A percentile compares a stretch with the other conserved stretches of the same genome.
These are phyloP conservation scores for Mormyrus lacerda DNA, from an alignment of 2,113 vertebrate genomes.

Conservation along the genomic window DNA sequence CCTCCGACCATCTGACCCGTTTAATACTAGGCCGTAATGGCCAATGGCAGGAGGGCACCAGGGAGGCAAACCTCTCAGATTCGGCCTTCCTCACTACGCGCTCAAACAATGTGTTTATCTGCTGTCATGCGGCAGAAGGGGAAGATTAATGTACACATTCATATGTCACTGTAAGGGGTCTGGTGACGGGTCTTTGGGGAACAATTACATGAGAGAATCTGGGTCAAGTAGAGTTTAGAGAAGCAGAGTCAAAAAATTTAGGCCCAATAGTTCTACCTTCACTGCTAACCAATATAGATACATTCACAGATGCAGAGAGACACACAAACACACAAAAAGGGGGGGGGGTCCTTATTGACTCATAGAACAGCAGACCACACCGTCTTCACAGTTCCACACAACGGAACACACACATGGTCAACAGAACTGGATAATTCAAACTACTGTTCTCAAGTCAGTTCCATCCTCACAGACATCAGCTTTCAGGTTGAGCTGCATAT, in stretches of 20 bases:
- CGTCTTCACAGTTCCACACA: neutral
- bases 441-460: neutral
- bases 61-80: neutral
- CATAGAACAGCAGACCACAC: neutral
- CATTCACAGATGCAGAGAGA: neutral
- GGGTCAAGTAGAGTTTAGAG: neutral
- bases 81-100: neutral
- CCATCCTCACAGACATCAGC: neutral
- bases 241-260: neutral
- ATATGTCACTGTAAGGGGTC: neutral
- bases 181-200: neutral
- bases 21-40: constrained; percentile 31
- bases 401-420: neutral
- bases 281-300: neutral
- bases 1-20: constrained; percentile 22
- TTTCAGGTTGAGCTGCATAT: constrained; percentile 2
- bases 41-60: constrained; percentile 21
- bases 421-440: neutral
- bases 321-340: neutral
- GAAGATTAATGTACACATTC: neutral
- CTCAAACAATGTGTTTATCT: neutral
- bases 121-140: neutral
- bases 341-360: neutral
- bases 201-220: neutral
- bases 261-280: neutral